These are phyloP conservation scores for Pseudonaja textilis DNA, from an alignment of 2,113 vertebrate species.

Conservation along the genomic window DNA sequence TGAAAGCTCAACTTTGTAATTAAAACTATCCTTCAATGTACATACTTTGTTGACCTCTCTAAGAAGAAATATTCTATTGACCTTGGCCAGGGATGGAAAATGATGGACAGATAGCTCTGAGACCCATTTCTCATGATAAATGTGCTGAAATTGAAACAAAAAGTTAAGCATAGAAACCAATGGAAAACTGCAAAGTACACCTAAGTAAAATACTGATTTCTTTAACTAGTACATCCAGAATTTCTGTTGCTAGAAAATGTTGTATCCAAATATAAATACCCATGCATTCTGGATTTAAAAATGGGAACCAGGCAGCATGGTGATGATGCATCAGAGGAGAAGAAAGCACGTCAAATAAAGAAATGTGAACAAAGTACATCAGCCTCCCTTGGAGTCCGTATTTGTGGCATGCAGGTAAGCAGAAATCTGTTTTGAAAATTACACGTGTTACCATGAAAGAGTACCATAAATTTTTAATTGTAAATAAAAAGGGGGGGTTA, in stretches of 20 bases:
- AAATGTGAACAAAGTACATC: conserved; percentile 79
- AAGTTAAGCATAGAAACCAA: conserved; percentile 31
- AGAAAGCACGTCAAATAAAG: conserved; percentile 73
- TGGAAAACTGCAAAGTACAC: conserved; percentile 48
- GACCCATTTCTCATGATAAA: conserved; percentile 30
- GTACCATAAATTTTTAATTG: neutral
- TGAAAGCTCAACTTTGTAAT: conserved; percentile 39
- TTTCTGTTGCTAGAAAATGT: conserved; percentile 77
- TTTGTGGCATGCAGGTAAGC: conserved; percentile 78
- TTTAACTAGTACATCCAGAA: conserved; percentile 56
- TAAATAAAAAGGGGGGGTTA: neutral
- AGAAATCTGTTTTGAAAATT: neutral
- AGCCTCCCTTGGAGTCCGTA: conserved; percentile 64
- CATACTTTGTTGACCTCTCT: conserved; percentile 44
- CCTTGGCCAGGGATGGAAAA: conserved; percentile 7
- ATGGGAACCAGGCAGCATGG: conserved; percentile 80
- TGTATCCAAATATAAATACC: conserved; percentile 70
- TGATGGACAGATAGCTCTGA: conserved; percentile 32
- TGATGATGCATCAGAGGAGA: conserved; percentile 74
- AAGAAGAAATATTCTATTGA: conserved; percentile 34
- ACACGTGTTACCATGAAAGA: neutral
- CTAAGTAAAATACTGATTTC: conserved; percentile 44
- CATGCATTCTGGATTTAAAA: conserved; percentile 78
- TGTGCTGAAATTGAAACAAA: conserved; percentile 52
- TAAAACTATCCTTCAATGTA: conserved; percentile 54